phyloP scores from a whole-genome alignment of 2,888 invertebrate genomes.

The Heliothis peltigera region DNA sequence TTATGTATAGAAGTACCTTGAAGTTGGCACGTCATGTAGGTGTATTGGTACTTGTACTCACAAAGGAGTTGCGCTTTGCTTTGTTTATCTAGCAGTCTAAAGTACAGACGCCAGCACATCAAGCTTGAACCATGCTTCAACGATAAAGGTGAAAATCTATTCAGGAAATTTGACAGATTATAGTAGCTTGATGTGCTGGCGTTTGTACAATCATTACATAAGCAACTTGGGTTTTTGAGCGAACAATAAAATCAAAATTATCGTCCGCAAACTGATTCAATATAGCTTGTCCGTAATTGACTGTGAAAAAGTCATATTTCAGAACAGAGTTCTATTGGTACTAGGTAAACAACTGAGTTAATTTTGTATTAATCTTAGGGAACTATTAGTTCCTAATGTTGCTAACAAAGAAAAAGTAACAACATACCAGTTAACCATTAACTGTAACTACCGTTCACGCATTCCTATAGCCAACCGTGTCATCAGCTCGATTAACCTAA shows the following conservation, averaged over 20 bases:
- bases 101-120: too few relatives aligned
- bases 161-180: too few relatives aligned
- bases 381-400: too few relatives aligned
- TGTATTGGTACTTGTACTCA: background rate
- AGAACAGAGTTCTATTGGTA: too few relatives aligned
- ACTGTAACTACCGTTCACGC: too few relatives aligned
- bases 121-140: too few relatives aligned
- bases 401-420: too few relatives aligned
- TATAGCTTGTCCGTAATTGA: background rate
- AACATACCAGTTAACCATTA: too few relatives aligned
- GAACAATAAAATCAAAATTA: background rate
- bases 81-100: background rate
- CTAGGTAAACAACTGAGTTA: background rate
- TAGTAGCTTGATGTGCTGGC: too few relatives aligned
- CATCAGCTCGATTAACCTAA: background rate
- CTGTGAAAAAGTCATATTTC: background rate
- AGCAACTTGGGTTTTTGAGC: too few relatives aligned
- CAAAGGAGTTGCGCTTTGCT: background rate
- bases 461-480: background rate
- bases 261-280: background rate
- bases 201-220: too few relatives aligned
- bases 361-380: background rate
- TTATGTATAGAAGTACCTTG: slow-evolving; percentile 31
- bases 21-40: background rate
- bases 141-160: too few relatives aligned